phyloP scores from a whole-genome alignment of 2,888 invertebrate species.

The Hyalella azteca region DNA sequence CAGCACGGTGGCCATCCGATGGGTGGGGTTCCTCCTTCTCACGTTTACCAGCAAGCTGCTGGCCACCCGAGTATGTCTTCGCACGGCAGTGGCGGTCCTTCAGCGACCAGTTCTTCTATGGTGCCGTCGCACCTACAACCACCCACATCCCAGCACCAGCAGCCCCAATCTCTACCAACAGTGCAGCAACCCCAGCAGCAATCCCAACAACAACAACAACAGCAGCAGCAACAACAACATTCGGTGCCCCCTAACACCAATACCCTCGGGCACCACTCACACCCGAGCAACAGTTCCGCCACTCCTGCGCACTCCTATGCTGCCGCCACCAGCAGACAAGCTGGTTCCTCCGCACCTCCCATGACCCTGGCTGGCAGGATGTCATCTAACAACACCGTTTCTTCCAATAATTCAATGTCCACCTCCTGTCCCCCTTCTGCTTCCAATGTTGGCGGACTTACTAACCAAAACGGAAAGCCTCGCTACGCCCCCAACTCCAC shows the following conservation, averaged over 20 bases:
- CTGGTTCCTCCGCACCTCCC: not conserved
- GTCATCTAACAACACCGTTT: conserved; percentile 40
- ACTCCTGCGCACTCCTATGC: conserved; percentile 45
- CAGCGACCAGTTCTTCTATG: not conserved
- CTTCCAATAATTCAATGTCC: conserved; percentile 35
- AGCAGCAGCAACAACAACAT: not conserved
- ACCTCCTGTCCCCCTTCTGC: conserved; percentile 29
- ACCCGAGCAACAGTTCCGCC: conserved; percentile 34
- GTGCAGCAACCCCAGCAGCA: not conserved
- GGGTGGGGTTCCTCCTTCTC: conserved; percentile 8
- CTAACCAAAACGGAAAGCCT: not conserved
- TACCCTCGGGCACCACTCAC: conserved; percentile 25
- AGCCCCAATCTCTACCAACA: not conserved
- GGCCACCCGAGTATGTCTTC: not conserved
- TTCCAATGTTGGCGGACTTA: conserved; percentile 18
- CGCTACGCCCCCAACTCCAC: conserved; percentile 44
- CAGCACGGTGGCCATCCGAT: not conserved
- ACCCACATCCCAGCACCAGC: not conserved
- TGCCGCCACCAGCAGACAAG: conserved; percentile 31
- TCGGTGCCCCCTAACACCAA: not conserved
- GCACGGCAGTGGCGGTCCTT: not conserved
- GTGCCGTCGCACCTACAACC: not conserved
- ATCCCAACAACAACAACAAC: conserved; percentile 10
- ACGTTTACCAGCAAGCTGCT: not conserved
- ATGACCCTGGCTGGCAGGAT: conserved; percentile 39